Percentiles rank a stretch among this genome's conserved stretches.
These are phyloP conservation scores for Diloba caeruleocephala DNA, from an alignment of 2,888 invertebrate genomes.

Conservation along the genomic window DNA sequence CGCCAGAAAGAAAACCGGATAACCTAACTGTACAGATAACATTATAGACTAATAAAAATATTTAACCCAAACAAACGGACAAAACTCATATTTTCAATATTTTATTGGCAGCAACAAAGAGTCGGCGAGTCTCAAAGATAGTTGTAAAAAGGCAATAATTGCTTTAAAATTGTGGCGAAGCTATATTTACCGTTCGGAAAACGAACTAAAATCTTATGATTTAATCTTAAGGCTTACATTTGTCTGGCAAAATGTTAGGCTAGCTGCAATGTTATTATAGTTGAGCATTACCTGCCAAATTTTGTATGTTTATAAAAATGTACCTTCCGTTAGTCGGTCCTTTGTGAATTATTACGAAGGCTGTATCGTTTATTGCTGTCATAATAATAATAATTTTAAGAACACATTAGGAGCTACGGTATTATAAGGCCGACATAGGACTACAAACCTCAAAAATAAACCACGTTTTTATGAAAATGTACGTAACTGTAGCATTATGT, in stretches of 20 bases:
- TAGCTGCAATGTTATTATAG: conserved; percentile 20
- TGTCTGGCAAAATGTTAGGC: background rate
- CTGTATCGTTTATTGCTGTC: conserved; percentile 33
- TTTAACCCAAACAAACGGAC: conserved; percentile 49
- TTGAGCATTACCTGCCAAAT: conserved; percentile 59
- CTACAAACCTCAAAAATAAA: background rate
- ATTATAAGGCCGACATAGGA: conserved; percentile 7
- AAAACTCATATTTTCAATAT: conserved; percentile 63
- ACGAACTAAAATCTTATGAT: background rate
- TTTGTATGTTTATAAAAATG: conserved; percentile 50
- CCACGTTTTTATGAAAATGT: too few relatives aligned
- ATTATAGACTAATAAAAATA: conserved; percentile 69
- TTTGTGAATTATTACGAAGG: conserved; percentile 41
- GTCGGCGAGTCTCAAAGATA: conserved; percentile 70
- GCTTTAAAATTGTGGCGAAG: conserved; percentile 56
- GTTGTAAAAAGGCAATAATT: conserved; percentile 76
- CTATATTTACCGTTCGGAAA: conserved; percentile 23
- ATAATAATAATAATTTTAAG: conserved; percentile 43
- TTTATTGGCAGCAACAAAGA: conserved; percentile 66
- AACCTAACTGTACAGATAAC: conserved; percentile 63
- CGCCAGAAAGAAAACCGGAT: conserved; percentile 19
- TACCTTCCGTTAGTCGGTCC: conserved; percentile 50
- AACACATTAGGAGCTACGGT: conserved; percentile 3
- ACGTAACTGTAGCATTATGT: too few relatives aligned
- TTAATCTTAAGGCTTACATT: conserved; percentile 31